A percentile compares a stretch with the other conserved stretches of the same genome.
Evolutionary conservation across 2,888 invertebrate genomes (phyloP).

Genomic region (Pemphredon lugubris): DNA sequence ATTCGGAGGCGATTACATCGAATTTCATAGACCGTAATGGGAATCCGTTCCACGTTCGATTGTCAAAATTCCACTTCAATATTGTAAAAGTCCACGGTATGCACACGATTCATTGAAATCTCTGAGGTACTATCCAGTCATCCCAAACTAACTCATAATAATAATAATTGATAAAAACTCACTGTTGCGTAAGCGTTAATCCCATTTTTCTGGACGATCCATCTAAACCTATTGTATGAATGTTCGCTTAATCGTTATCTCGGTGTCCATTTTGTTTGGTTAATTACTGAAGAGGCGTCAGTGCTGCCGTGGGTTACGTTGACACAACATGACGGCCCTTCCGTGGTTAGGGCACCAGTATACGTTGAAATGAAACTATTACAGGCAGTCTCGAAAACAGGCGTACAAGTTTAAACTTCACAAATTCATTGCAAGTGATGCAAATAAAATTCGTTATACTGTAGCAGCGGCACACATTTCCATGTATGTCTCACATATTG

Average conservation of each 20-base stretch:
- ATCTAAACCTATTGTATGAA: conserved; percentile 73
- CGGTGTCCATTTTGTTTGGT: conserved; percentile 81
- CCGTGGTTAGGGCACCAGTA: conserved; percentile 42
- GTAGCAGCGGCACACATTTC: conserved; percentile 25
- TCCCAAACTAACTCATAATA: conserved; percentile 20
- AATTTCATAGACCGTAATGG: too few species aligned
- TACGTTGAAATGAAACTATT: conserved; percentile 36
- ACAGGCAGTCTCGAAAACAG: conserved; percentile 1
- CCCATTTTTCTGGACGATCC: conserved; percentile 70
- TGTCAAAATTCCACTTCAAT: conserved; percentile 51
- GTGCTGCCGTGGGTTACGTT: conserved; percentile 80
- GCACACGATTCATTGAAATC: conserved; percentile 3
- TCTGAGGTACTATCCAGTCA: not conserved
- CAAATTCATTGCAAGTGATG: conserved; percentile 1
- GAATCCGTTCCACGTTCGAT: conserved; percentile 16
- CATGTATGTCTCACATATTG: conserved; percentile 57
- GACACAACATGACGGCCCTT: conserved; percentile 70
- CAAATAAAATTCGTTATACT: conserved; percentile 30
- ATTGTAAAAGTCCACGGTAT: conserved; percentile 41
- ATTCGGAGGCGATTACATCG: too few species aligned
- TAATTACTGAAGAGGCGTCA: conserved; percentile 80
- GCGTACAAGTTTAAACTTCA: conserved; percentile 15
- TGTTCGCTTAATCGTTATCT: conserved; percentile 80
- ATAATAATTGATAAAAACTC: conserved; percentile 60
- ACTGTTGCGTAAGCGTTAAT: conserved; percentile 68